Conservation (phyloP, 2,888 invertebrate species). For the Drosophila prostipennis region DNA sequence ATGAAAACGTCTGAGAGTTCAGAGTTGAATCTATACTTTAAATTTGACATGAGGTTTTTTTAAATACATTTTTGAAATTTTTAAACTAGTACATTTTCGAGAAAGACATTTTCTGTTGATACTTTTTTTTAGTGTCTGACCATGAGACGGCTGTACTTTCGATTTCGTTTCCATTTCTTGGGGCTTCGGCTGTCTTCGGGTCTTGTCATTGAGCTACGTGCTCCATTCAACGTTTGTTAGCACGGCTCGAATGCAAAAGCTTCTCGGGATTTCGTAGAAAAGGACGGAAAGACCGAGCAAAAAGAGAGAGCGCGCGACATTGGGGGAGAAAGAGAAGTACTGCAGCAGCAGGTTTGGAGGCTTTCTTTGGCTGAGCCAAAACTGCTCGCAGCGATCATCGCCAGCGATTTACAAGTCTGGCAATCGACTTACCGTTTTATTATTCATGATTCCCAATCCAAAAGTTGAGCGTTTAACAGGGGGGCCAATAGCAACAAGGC, state of each 20-base stretch:
- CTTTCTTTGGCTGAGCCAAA: conserved; percentile 44
- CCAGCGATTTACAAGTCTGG: conserved; percentile 47
- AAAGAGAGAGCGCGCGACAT: conserved; percentile 2
- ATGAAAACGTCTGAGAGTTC: too few species aligned
- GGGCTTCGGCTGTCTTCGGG: conserved; percentile 11
- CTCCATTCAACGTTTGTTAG: conserved; percentile 29
- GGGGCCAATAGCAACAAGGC: conserved; percentile 32
- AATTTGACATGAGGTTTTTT: too few species aligned
- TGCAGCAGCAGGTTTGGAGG: conserved; percentile 29
- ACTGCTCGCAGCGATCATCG: conserved; percentile 29
- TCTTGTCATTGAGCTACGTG: conserved; percentile 40
- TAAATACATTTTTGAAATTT: too few species aligned
- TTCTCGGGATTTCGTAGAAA: conserved; percentile 16
- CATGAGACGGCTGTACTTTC: conserved; percentile 60
- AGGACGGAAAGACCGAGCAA: neutral
- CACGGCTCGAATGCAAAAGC: conserved; percentile 26
- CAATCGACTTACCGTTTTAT: conserved; percentile 39
- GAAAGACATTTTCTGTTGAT: too few species aligned
- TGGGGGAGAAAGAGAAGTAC: conserved; percentile 4
- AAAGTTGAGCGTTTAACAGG: conserved; percentile 51
- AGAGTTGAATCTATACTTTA: too few species aligned
- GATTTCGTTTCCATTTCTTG: conserved; percentile 59
- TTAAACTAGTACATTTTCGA: too few species aligned
- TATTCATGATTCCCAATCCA: conserved; percentile 26
- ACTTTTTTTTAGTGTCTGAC: conserved; percentile 21